Evolutionary conservation across 2,888 invertebrate species (phyloP).

Genomic region (Hirtodrosophila confusa): DNA sequence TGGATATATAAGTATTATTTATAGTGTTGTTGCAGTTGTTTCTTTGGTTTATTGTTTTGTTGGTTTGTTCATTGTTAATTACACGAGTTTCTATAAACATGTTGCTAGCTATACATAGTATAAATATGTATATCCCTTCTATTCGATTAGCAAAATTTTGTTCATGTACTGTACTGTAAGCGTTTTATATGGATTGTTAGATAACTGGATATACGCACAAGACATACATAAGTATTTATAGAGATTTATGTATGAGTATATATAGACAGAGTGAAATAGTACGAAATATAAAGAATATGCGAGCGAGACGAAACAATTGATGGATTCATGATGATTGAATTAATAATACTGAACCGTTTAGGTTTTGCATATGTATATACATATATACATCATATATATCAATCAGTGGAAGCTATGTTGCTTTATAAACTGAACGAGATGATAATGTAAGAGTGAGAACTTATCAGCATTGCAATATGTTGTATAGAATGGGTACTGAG

Average conservation of each 20-base stretch:
- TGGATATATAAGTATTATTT: constrained; percentile 12
- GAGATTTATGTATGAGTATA: constrained; percentile 26
- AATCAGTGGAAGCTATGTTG: too few species aligned
- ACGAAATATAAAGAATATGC: constrained; percentile 23
- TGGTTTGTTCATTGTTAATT: constrained; percentile 46
- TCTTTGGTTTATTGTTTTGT: constrained; percentile 20
- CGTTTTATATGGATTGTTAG: constrained; percentile 48
- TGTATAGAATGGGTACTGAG: constrained; percentile 3
- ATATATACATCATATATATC: too few species aligned
- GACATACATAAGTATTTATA: constrained; percentile 31
- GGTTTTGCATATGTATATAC: background rate
- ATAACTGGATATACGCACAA: constrained; percentile 40
- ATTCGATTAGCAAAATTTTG: constrained; percentile 28
- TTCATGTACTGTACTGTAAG: constrained; percentile 71
- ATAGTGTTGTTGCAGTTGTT: constrained; percentile 25
- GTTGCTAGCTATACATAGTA: constrained; percentile 83
- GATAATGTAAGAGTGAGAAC: background rate
- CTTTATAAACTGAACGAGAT: background rate
- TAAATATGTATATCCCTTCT: constrained; percentile 39
- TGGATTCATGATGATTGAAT: constrained; percentile 17
- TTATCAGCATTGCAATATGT: constrained; percentile 16
- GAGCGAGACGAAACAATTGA: constrained; percentile 53
- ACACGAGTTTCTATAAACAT: constrained; percentile 66
- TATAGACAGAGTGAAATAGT: constrained; percentile 34
- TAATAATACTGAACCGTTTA: constrained; percentile 26